Conservation (phyloP, 2,888 invertebrate genomes). For the Odontocerum albicorne region DNA sequence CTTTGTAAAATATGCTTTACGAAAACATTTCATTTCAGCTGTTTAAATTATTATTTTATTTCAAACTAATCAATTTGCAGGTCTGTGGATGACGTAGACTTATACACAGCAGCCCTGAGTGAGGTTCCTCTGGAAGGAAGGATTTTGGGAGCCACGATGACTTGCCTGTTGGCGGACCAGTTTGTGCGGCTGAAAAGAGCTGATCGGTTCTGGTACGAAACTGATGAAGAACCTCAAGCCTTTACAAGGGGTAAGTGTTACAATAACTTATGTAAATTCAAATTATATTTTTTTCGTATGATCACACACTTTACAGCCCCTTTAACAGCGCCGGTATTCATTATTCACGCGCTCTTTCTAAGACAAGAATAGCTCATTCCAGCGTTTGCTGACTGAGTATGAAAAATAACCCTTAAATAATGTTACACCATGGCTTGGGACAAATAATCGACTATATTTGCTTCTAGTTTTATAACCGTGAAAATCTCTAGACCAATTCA, state of each 20-base stretch:
- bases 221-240: slow-evolving; percentile 60
- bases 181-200: slow-evolving; percentile 78
- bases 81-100: slow-evolving; percentile 80
- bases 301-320: not conserved
- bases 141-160: slow-evolving; percentile 82
- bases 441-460: no score
- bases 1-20: no score
- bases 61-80: no score
- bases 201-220: slow-evolving; percentile 91
- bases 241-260: slow-evolving; percentile 64
- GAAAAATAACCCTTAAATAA: no score
- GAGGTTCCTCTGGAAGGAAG: slow-evolving; percentile 72
- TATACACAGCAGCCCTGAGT: slow-evolving; percentile 85
- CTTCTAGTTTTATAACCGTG: no score
- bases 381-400: no score
- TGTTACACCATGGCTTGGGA: no score
- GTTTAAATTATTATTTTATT: no score
- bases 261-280: not conserved
- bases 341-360: not conserved
- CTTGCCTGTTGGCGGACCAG: slow-evolving; percentile 83
- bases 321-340: not conserved
- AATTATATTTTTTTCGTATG: not conserved
- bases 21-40: no score
- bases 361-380: no score
- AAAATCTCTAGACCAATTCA: no score